A percentile compares a stretch with the other conserved stretches of the same genome.
phyloP scores from a whole-genome alignment of 2,888 invertebrate genomes.

The Stenchaetothrips biformis region DNA sequence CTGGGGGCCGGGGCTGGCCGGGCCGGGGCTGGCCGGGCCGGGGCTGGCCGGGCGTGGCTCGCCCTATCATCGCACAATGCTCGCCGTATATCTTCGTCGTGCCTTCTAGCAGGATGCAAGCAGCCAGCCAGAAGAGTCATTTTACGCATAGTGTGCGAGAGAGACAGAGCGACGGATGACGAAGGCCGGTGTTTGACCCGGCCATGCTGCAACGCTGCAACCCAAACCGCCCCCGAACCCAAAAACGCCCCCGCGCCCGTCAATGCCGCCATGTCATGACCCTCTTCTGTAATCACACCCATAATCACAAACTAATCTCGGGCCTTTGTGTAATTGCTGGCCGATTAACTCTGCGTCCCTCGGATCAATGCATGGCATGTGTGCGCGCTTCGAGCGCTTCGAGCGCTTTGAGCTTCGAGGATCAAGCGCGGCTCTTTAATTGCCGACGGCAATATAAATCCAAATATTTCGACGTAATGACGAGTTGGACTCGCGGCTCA shows the following conservation, averaged over 20 bases:
- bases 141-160: no score
- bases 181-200: no score
- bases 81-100: background rate
- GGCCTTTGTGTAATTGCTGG: background rate
- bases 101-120: no score
- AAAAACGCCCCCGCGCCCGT: background rate
- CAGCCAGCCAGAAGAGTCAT: no score
- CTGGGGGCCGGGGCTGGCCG: background rate
- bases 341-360: background rate
- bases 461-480: slow-evolving; percentile 25
- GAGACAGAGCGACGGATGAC: no score
- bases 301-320: background rate
- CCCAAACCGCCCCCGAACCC: background rate
- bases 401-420: no score
- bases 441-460: slow-evolving; percentile 9
- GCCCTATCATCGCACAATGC: background rate
- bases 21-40: background rate
- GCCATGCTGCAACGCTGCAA: background rate
- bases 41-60: background rate
- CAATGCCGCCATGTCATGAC: background rate
- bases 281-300: background rate
- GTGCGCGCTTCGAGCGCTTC: no score
- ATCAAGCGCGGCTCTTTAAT: background rate
- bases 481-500: background rate
- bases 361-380: background rate